phyloP scores from a whole-genome alignment of 2,113 vertebrate species.

The Actenoides hombroni region DNA sequence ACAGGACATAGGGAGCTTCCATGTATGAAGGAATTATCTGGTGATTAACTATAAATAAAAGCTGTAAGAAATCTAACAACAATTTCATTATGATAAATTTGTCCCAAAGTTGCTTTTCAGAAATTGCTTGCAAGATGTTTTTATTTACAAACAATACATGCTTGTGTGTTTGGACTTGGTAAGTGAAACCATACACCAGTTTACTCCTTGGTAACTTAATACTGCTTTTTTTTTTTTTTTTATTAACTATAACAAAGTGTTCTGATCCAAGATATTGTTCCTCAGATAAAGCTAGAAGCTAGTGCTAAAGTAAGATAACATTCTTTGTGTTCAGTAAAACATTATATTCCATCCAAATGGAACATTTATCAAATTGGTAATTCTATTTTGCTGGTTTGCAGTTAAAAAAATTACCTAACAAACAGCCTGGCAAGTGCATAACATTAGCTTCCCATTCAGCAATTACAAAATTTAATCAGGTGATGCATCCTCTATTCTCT shows the following conservation, averaged over 20 bases:
- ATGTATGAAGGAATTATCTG: not conserved
- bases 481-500: not conserved
- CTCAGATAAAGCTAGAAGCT: not conserved
- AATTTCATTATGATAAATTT: not conserved
- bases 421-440: not conserved
- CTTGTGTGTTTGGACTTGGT: not conserved
- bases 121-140: not conserved
- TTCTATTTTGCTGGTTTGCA: not conserved
- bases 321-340: not conserved
- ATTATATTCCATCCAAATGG: not conserved
- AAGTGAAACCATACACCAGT: not conserved
- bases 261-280: not conserved
- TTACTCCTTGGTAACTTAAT: not conserved
- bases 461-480: not conserved
- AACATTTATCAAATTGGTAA: not conserved
- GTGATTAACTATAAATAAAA: not conserved
- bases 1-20: not conserved
- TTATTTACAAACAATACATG: not conserved
- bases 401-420: not conserved
- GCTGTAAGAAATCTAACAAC: not conserved
- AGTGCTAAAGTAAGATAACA: not conserved
- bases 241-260: not conserved
- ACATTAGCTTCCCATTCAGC: not conserved
- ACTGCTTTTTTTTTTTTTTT: not conserved
- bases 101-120: not conserved